Conservation (phyloP, 2,797 vertebrate species). For the Oophaga sylvatica region DNA sequence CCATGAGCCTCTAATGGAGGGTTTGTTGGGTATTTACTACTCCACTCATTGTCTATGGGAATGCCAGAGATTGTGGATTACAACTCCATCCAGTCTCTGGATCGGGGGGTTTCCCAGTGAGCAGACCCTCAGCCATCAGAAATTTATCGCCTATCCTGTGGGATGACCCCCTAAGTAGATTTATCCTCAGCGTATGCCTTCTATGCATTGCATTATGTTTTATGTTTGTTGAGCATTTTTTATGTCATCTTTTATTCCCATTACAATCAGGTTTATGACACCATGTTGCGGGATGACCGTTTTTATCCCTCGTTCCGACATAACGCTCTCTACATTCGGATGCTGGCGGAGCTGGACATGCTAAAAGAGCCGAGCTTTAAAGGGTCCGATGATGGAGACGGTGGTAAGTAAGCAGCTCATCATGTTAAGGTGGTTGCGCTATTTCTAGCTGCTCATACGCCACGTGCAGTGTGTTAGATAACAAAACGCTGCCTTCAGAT, state of each 20-base stretch:
- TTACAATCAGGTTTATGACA: constrained; percentile 87
- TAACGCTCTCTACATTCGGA: constrained; percentile 91
- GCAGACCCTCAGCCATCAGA: no score
- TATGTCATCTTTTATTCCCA: neutral
- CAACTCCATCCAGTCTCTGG: no score
- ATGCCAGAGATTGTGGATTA: no score
- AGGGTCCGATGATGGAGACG: constrained; percentile 94
- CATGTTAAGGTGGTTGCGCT: neutral
- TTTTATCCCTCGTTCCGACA: constrained; percentile 97
- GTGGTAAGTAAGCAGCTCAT: constrained; percentile 71
- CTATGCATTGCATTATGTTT: neutral
- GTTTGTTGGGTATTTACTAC: no score
- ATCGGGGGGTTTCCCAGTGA: no score
- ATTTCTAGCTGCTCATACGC: neutral
- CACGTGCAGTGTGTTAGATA: neutral
- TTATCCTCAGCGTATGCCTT: no score
- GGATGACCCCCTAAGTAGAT: no score
- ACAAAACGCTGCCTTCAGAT: neutral
- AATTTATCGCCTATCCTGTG: no score
- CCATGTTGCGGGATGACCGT: constrained; percentile 94
- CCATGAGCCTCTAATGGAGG: no score
- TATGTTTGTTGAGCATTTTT: no score
- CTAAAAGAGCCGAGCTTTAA: constrained; percentile 97
- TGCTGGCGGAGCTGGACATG: constrained; percentile 98
- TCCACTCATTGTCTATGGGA: no score